Evolutionary conservation across 53 echinoderm and acorn worm genomes (phyloP).

Genomic region (Zoroaster sp.): DNA sequence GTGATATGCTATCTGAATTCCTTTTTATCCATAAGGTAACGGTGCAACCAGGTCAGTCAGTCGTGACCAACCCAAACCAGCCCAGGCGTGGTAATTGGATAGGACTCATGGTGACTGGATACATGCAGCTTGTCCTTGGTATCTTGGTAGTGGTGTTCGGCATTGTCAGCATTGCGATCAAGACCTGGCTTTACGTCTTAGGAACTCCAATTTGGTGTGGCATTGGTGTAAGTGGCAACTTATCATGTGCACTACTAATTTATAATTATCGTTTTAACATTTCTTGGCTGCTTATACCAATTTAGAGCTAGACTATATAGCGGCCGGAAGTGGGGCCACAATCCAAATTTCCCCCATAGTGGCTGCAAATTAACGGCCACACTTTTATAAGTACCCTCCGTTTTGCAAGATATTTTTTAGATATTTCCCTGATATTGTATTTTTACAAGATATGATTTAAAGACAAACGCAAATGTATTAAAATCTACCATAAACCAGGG

Average conservation of each 20-base stretch:
- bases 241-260: background rate
- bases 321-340: background rate
- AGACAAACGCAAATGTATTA: too few species aligned
- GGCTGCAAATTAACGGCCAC: too few species aligned
- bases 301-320: background rate
- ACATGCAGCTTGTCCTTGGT: background rate
- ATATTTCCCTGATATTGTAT: too few species aligned
- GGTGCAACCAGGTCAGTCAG: too few species aligned
- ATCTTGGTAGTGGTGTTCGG: background rate
- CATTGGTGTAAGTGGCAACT: background rate
- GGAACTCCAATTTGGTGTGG: conserved; percentile 1
- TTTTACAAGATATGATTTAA: too few species aligned
- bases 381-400: too few species aligned
- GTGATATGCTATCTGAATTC: too few species aligned
- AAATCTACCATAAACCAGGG: too few species aligned
- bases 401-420: too few species aligned
- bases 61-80: too few species aligned
- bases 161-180: background rate
- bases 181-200: background rate
- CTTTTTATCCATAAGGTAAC: too few species aligned
- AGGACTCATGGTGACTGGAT: background rate
- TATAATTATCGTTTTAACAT: background rate
- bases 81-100: background rate
- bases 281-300: too few species aligned
- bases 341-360: background rate